Base-by-base conservation (phyloP, 2,113 vertebrate genomes). In the Aramus guarauna region DNA sequence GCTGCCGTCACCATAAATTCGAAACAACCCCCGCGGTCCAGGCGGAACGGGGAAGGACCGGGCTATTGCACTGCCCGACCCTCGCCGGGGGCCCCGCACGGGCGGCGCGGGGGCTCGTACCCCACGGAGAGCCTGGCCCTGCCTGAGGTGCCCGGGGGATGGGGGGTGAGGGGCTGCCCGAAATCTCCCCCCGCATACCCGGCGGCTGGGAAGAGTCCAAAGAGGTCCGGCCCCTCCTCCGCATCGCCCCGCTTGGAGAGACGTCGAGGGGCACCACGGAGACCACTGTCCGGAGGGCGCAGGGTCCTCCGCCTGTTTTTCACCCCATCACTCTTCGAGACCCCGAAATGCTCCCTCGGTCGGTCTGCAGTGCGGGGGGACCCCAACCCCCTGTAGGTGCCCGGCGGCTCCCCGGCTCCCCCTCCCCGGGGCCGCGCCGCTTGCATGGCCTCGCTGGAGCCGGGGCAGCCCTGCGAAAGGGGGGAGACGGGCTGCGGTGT, bases 371-470 rank as follows among this genome's bases (percentile, higher is more conserved):
- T 12, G 17, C 3, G 1, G 11, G 29, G 43, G 15, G 4, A 24
- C 17, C 22, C 12, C 47, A 48, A 32, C 0, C 5, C 41, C n/a
- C 29, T 3, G 1, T 15, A 16, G 22, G n/a, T 23, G 71, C 23
- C 48, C 47, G 41, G 56, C 7, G 9, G n/a, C 0, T 0, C 9
- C 36, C 24, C 30, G 21, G 15, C 3, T 63, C 7, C 12, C 34
- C 7, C n/a, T 62, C 6, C 8, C 11, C 9, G 5, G 19, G 47
- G 34, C 53, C 13, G 15, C 21, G 24, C 29, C 43, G 29, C 6
- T n/a, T 2, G 24, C 17, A 5, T 0, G 86, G 27, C 13, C 64
- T 77, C 13, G 7, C 24, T 8, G 80, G 64, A 52, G 56, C 37
- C 18, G 10, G 41, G 16, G 17, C 53, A 27, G 43, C 72, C 39